Evolutionary conservation across 2,888 invertebrate genomes (phyloP), one percentile per base, ranked within the genome.

Genomic region (Andrena camellia): DNA sequence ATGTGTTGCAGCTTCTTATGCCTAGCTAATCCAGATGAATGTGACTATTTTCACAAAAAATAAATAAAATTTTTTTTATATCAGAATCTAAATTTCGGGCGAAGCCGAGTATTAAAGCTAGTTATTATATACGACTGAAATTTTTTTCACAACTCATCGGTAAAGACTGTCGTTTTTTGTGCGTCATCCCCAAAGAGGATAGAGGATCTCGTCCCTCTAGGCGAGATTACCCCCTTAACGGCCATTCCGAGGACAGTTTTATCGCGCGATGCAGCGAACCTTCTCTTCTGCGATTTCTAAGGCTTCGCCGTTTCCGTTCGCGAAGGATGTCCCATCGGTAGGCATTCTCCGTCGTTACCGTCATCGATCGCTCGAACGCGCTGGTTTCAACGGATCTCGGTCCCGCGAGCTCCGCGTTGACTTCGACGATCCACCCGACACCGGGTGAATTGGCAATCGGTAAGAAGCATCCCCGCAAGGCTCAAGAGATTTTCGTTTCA

Each of bases 351-450:
- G 52, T 54, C 33, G 42, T 60, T 23, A 52, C 35, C 33, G 31
- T 31, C 23, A 52, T 64, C 62, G 63, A 57, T 74, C 48, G 67
- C n/a, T 64, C 33, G n/a, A 63, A 52, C n/a, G n/a, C 69, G 6
- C 52, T 68, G 29, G 35, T 72, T 73, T 63, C 35, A 23, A 71
- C 33, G 48, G 64, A 70, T 52, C 59, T 57, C 33, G 63, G 71
- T 20, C 70, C 71, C 57, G 73, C 73, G 81, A 73, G 70, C 66
- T 83, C 77, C 66, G 70, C 81, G 73, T 81, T 81, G 72, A 81
- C 73, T 81, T 77, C 73, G 54, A 77, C 69, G 77, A 63, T 73
- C 64, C 77, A 66, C 57, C 13, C 54, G 60, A 29, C 54, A 59
- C 57, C 60, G 64, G 72, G 60, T 72, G 71, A 76, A 75, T 60